Conservation (phyloP, 2,797 vertebrate species). For the Tachyglossus aculeatus region DNA sequence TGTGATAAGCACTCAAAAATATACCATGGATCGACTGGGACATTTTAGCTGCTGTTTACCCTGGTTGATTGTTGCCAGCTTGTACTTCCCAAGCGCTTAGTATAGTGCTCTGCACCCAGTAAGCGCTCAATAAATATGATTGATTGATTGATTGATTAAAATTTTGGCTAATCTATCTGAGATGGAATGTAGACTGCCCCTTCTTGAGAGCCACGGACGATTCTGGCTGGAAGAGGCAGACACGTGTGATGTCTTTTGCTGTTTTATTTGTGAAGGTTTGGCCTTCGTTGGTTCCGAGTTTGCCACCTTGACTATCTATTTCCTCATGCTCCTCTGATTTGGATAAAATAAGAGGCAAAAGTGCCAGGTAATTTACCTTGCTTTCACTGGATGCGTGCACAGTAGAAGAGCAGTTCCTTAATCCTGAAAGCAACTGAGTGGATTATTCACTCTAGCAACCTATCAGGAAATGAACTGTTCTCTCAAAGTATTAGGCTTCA, state of each 20-base stretch:
- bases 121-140: no score
- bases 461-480: neutral
- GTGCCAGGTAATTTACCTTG: neutral
- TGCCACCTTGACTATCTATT: slow-evolving; percentile 6
- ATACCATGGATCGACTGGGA: slow-evolving; percentile 1
- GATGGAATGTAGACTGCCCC: neutral
- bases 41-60: slow-evolving; percentile 3
- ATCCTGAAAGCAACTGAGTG: neutral
- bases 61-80: slow-evolving; percentile 6
- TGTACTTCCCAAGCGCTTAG: no score
- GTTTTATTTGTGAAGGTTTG: slow-evolving; percentile 30
- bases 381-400: slow-evolving; percentile 2
- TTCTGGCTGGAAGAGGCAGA: slow-evolving; percentile 12
- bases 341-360: neutral
- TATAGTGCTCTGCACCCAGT: no score
- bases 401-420: slow-evolving; percentile 3
- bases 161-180: slow-evolving; percentile 13
- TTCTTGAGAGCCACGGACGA: slow-evolving; percentile 7
- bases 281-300: neutral
- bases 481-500: neutral
- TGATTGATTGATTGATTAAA: no score
- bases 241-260: slow-evolving; percentile 18
- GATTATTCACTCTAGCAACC: neutral
- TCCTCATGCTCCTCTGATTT: neutral
- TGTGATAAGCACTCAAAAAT: no score